These are phyloP conservation scores for Callitettix versicolor DNA, from an alignment of 1,140 invertebrate species.

Conservation along the genomic window DNA sequence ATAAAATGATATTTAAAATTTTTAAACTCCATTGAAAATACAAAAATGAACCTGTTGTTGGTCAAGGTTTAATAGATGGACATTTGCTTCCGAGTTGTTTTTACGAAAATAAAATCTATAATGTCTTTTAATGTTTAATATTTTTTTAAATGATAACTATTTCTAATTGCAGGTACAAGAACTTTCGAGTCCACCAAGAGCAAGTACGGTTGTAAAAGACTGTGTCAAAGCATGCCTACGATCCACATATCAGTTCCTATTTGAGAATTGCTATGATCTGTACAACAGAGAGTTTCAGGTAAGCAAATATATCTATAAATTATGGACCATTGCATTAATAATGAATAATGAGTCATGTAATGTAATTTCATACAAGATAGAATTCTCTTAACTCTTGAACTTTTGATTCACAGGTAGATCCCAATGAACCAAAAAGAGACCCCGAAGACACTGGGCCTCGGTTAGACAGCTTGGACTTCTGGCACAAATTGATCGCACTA, in stretches of 20 bases:
- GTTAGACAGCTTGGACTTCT: constrained; percentile 90
- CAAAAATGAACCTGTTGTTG: too few species aligned
- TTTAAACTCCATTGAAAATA: too few species aligned
- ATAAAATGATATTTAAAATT: too few species aligned
- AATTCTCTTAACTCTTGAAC: too few species aligned
- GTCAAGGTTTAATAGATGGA: too few species aligned
- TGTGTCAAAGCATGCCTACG: constrained; percentile 96
- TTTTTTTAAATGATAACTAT: too few species aligned
- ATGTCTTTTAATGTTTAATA: too few species aligned
- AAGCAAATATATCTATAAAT: constrained; percentile 21
- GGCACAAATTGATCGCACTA: constrained; percentile 95
- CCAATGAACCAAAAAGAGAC: constrained; percentile 75
- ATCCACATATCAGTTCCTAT: constrained; percentile 96
- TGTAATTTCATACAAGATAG: too few species aligned
- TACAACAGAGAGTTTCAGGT: constrained; percentile 87
- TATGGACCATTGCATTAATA: neutral
- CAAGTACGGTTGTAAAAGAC: constrained; percentile 96
- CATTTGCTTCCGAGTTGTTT: too few species aligned
- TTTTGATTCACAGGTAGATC: constrained; percentile 67
- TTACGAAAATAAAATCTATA: too few species aligned
- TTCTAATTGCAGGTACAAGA: constrained; percentile 83
- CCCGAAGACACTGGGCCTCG: constrained; percentile 81
- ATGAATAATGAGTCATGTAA: too few species aligned
- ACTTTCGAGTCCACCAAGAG: constrained; percentile 89
- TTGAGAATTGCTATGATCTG: constrained; percentile 94